Evolutionary conservation across 92 coral and sea anemone species (phyloP).

Genomic region (Galaxea fascicularis): DNA sequence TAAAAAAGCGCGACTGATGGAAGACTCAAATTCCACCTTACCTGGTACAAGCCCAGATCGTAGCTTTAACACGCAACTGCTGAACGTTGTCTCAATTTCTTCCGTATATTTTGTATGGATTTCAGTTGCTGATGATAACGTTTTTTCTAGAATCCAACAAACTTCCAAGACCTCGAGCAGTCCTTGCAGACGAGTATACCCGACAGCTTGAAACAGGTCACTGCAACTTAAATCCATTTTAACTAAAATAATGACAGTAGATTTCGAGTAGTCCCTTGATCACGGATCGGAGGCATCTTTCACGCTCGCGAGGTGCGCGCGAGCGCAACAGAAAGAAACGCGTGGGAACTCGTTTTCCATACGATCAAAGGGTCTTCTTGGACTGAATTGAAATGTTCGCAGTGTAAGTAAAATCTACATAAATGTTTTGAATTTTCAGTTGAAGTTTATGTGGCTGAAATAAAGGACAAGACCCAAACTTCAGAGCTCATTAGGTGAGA

Average conservation of each 20-base stretch:
- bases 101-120: background rate
- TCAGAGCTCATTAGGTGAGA: conserved; percentile 81
- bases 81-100: background rate
- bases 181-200: conserved; percentile 84
- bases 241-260: background rate
- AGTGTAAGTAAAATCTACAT: background rate
- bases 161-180: conserved; percentile 58
- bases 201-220: conserved; percentile 84
- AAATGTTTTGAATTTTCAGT: conserved; percentile 51
- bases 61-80: background rate
- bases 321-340: background rate
- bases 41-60: background rate
- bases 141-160: background rate
- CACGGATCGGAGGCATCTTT: background rate
- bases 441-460: conserved; percentile 73
- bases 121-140: background rate
- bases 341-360: background rate
- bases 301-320: background rate
- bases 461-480: conserved; percentile 77
- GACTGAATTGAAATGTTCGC: background rate
- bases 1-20: conserved; percentile 17
- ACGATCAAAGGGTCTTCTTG: too few species aligned
- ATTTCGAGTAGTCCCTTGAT: background rate
- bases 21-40: background rate
- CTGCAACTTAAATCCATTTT: background rate